Conservation (phyloP, 2,888 invertebrate genomes). For the Tetragnatha montana region DNA sequence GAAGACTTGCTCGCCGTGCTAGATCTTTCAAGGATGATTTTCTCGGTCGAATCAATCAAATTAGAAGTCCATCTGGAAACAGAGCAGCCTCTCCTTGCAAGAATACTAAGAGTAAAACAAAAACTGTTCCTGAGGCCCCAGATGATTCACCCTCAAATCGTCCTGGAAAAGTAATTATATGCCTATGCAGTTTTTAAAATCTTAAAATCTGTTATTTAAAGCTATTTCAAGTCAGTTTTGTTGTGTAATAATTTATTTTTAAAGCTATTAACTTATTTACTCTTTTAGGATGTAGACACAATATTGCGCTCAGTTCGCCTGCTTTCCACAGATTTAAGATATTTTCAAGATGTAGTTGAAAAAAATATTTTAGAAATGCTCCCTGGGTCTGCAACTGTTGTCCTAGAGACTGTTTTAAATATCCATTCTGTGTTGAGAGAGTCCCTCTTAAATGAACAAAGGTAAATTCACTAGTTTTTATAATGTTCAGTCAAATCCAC, state of each 20-base stretch:
- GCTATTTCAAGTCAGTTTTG: not conserved
- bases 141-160: conserved; percentile 60
- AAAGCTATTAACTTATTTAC: not conserved
- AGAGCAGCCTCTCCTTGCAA: conserved; percentile 71
- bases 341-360: conserved; percentile 93
- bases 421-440: conserved; percentile 83
- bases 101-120: conserved; percentile 59
- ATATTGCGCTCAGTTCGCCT: conserved; percentile 64
- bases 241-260: not conserved
- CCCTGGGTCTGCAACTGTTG: conserved; percentile 94
- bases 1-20: conserved; percentile 89
- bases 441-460: conserved; percentile 79
- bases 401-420: conserved; percentile 92
- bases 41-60: conserved; percentile 91
- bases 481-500: not conserved
- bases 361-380: conserved; percentile 94
- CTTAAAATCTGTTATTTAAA: not conserved
- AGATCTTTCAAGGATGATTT: conserved; percentile 95
- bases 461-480: conserved; percentile 78
- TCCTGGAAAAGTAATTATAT: conserved; percentile 51
- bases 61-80: conserved; percentile 84
- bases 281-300: conserved; percentile 62
- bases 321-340: conserved; percentile 83
- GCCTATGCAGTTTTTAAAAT: not conserved
- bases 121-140: conserved; percentile 55